Conservation (phyloP, 2,113 vertebrate species). For the Nerophis ophidion region DNA sequence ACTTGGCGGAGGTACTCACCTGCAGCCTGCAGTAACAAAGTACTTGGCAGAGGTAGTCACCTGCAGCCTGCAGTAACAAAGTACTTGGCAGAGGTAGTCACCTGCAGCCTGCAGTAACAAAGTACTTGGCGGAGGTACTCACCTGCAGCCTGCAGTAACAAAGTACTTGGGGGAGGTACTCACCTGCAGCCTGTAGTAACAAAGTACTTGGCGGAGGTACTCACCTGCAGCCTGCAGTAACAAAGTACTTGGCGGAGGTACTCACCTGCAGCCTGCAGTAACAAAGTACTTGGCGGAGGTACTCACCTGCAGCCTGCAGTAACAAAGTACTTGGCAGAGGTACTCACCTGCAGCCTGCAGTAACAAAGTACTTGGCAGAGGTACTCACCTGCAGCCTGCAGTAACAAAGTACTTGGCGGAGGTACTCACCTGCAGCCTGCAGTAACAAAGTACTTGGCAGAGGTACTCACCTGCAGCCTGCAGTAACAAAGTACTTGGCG, state of each 20-base stretch:
- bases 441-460: constrained; percentile 87
- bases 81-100: constrained; percentile 68
- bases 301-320: constrained; percentile 94
- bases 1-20: constrained; percentile 74
- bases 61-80: constrained; percentile 98
- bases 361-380: constrained; percentile 83
- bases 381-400: constrained; percentile 90
- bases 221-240: constrained; percentile 97
- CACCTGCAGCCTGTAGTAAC: constrained; percentile 98
- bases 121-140: constrained; percentile 68
- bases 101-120: constrained; percentile 98
- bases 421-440: constrained; percentile 87
- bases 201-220: constrained; percentile 71
- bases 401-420: constrained; percentile 84
- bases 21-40: constrained; percentile 98
- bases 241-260: constrained; percentile 75
- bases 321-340: constrained; percentile 79
- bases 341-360: constrained; percentile 91
- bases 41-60: constrained; percentile 70
- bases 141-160: constrained; percentile 99
- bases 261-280: constrained; percentile 97
- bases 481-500: constrained; percentile 90
- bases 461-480: constrained; percentile 85
- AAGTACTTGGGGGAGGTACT: constrained; percentile 67
- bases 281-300: constrained; percentile 76